A percentile compares a stretch with the other conserved stretches of the same genome.
These are phyloP conservation scores for Rhingia campestris DNA, from an alignment of 2,888 invertebrate species.

Conservation along the genomic window DNA sequence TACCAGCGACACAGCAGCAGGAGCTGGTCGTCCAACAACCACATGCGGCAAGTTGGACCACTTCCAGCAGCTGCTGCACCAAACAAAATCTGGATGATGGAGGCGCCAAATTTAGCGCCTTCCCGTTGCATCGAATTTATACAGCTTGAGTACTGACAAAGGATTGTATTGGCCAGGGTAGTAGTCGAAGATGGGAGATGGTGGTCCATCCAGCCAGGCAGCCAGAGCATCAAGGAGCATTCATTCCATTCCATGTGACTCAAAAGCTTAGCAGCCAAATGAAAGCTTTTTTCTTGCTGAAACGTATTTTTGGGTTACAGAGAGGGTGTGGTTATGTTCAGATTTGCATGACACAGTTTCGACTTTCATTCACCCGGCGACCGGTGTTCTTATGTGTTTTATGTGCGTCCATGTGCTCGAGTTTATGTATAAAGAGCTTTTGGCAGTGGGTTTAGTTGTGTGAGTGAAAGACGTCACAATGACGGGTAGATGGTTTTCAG, in stretches of 20 bases:
- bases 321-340: conserved; percentile 75
- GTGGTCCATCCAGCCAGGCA: conserved; percentile 37
- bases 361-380: conserved; percentile 72
- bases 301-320: conserved; percentile 72
- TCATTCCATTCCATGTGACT: conserved; percentile 59
- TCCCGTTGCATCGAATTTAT: conserved; percentile 57
- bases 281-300: conserved; percentile 56
- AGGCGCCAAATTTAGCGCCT: conserved; percentile 66
- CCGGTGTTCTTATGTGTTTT: conserved; percentile 63
- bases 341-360: conserved; percentile 74
- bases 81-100: conserved; percentile 56
- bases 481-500: background rate
- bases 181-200: conserved; percentile 14
- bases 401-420: conserved; percentile 28
- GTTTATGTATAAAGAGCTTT: conserved; percentile 38
- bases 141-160: conserved; percentile 7
- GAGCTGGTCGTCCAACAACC: conserved; percentile 50
- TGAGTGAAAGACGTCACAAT: conserved; percentile 64
- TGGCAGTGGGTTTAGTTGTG: conserved; percentile 5
- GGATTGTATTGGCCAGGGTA: background rate
- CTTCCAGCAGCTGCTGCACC: conserved; percentile 57
- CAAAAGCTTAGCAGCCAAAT: conserved; percentile 47
- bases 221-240: conserved; percentile 34
- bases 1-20: conserved; percentile 12
- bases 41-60: conserved; percentile 69